Conservation (phyloP, 2,797 vertebrate species). For the Taeniopygia guttata region DNA sequence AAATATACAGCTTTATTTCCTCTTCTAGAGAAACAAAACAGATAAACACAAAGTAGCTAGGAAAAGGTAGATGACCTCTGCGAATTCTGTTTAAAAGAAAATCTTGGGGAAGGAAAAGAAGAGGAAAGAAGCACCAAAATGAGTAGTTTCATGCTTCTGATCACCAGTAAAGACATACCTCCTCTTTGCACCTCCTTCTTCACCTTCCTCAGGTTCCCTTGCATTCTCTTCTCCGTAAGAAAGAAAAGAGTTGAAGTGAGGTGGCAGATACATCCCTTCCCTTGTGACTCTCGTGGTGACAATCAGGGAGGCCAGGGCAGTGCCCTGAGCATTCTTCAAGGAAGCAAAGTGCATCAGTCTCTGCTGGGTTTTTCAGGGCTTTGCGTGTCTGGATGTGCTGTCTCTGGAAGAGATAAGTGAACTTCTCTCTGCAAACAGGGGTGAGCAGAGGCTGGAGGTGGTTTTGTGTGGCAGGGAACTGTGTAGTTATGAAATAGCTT, state of each 20-base stretch:
- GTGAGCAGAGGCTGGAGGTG: background rate
- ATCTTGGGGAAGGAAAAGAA: background rate
- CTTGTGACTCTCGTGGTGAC: background rate
- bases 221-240: background rate
- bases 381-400: background rate
- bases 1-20: background rate
- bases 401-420: background rate
- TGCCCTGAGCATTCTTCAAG: background rate
- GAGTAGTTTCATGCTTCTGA: background rate
- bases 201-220: background rate
- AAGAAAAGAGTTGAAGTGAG: background rate
- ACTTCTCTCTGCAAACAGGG: background rate
- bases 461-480: background rate
- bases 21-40: background rate
- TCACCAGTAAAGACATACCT: background rate
- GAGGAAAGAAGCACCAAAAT: background rate
- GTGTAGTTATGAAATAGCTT: background rate
- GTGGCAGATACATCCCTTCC: background rate
- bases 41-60: background rate
- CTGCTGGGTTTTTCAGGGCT: background rate
- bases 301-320: background rate
- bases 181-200: background rate
- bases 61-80: background rate
- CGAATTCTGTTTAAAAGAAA: background rate
- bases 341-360: background rate